These are phyloP conservation scores for Pelvicachromis taeniatus DNA, from an alignment of 2,113 vertebrate genomes.

Conservation along the genomic window DNA sequence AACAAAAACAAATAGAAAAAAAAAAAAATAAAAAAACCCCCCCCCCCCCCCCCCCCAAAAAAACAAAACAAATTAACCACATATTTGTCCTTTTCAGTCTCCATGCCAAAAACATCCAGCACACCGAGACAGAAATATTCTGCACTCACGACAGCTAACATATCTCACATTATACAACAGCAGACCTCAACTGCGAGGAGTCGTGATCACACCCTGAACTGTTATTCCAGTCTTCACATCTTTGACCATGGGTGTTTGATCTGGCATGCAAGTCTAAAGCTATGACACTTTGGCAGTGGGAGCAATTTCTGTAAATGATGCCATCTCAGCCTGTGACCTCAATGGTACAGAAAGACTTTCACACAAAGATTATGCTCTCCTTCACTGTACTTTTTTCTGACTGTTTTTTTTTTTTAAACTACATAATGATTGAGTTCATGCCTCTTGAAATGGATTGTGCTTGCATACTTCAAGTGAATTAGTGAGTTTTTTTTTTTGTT, in stretches of 20 bases:
- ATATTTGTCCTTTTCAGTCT: background rate
- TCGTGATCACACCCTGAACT: background rate
- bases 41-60: background rate
- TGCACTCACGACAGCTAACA: background rate
- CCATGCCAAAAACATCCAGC: background rate
- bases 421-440: background rate
- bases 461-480: background rate
- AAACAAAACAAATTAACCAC: background rate
- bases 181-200: background rate
- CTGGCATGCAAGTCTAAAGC: background rate
- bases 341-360: background rate
- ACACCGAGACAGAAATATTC: background rate
- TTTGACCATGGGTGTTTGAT: conserved; percentile 4
- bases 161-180: background rate
- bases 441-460: background rate
- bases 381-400: background rate
- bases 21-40: too few species aligned
- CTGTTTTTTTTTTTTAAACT: background rate
- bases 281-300: background rate
- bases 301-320: conserved; percentile 14
- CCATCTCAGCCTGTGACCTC: background rate
- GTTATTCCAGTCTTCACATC: conserved; percentile 13
- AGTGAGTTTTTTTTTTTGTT: background rate
- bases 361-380: background rate
- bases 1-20: too few species aligned